Conservation (phyloP, 2,113 vertebrate genomes). For the Chelonoidis abingdonii region DNA sequence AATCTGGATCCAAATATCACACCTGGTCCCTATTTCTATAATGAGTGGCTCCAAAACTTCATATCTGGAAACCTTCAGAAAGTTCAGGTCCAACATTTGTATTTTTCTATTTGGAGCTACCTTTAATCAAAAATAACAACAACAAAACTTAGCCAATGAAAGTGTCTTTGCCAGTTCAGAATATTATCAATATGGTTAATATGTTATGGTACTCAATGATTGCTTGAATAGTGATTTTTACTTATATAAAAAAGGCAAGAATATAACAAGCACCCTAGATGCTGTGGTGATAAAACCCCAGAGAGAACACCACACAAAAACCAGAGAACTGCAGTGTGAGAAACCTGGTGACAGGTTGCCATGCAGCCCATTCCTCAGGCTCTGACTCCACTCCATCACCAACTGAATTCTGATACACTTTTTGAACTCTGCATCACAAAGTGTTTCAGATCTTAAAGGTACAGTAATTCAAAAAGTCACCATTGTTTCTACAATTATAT, state of each 20-base stretch:
- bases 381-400: background rate
- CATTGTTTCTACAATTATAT: background rate
- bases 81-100: background rate
- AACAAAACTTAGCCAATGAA: background rate
- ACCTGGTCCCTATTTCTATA: background rate
- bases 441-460: background rate
- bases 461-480: background rate
- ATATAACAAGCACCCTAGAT: background rate
- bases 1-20: slow-evolving; percentile 11
- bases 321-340: background rate
- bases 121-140: background rate
- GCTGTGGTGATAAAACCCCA: background rate
- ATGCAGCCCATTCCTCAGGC: background rate
- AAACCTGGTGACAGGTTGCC: rapidly evolving
- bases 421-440: background rate
- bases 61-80: slow-evolving; percentile 16
- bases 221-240: background rate
- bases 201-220: background rate
- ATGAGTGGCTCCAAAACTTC: background rate
- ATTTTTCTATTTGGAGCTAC: background rate
- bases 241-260: background rate
- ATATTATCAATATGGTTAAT: background rate
- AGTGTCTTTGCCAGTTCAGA: background rate
- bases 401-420: background rate
- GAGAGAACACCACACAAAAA: background rate